Conservation (phyloP, 2,888 invertebrate genomes). For the Drosophila lacicola region DNA sequence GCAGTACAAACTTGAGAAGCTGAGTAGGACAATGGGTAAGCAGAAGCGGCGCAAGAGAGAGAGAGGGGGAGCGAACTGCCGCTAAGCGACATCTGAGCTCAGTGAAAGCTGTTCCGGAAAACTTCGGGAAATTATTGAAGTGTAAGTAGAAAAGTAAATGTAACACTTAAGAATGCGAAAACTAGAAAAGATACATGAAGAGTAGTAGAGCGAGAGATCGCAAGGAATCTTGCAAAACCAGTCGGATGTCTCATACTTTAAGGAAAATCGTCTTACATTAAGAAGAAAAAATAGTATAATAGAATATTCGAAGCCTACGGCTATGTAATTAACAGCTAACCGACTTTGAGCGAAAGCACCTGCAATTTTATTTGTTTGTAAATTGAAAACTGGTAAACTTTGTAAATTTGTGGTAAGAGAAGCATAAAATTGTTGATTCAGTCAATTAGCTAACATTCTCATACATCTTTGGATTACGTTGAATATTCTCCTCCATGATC, state of each 20-base stretch:
- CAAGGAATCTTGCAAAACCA: not conserved
- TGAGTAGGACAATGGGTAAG: constrained; percentile 10
- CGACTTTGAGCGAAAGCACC: constrained; percentile 1
- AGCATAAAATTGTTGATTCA: not conserved
- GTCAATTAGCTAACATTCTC: constrained; percentile 71
- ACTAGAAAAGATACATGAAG: not conserved
- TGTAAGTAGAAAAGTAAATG: constrained; percentile 11
- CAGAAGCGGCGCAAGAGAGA: not conserved
- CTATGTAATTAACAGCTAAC: not conserved
- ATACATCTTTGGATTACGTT: constrained; percentile 82
- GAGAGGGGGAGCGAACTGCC: not conserved
- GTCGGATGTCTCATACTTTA: no score
- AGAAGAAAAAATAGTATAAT: no score
- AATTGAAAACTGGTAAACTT: constrained; percentile 21
- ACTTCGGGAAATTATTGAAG: constrained; percentile 34
- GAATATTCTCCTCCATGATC: constrained; percentile 83
- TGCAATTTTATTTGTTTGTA: constrained; percentile 20
- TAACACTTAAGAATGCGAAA: not conserved
- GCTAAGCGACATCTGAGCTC: constrained; percentile 53
- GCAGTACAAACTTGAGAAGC: constrained; percentile 29
- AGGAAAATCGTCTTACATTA: no score
- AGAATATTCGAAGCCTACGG: no score
- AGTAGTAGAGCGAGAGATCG: not conserved
- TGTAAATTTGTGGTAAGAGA: constrained; percentile 6
- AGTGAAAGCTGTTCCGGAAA: constrained; percentile 49